phyloP scores from a whole-genome alignment of 2,797 vertebrate genomes.

The Halcyon badia region DNA sequence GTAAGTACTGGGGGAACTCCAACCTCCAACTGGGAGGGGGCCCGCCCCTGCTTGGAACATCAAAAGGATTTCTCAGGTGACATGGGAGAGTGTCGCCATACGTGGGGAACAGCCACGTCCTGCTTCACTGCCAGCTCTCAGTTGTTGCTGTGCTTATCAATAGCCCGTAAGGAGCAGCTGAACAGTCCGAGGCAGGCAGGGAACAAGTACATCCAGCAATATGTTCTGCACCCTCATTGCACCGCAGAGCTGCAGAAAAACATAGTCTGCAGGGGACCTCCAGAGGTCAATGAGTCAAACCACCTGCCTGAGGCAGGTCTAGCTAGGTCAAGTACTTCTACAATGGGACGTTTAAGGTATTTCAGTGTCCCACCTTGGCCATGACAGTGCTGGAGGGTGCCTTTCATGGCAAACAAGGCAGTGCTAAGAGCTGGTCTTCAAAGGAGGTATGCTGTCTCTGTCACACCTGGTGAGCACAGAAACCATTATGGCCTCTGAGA shows the following conservation, averaged over 20 bases:
- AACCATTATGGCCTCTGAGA: background rate
- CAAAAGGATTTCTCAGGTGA: background rate
- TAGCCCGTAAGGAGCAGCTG: background rate
- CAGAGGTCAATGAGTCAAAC: background rate
- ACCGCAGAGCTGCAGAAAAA: background rate
- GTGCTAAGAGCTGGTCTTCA: background rate
- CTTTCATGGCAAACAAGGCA: background rate
- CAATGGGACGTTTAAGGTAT: background rate
- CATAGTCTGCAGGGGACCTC: background rate
- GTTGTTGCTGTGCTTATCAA: background rate
- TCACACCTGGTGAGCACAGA: background rate
- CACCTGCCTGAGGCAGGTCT: background rate
- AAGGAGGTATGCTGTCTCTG: background rate
- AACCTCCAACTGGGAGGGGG: rapidly evolving
- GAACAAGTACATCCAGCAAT: background rate
- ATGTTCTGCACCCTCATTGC: background rate
- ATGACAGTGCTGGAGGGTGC: rapidly evolving
- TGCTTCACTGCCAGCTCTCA: background rate
- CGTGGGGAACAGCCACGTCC: background rate
- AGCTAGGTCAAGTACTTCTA: background rate
- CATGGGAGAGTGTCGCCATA: background rate
- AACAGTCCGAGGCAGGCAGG: background rate
- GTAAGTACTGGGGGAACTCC: slow-evolving; percentile 59
- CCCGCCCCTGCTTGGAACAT: background rate
- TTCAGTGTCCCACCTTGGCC: background rate